Evolutionary conservation across 2,113 vertebrate genomes (phyloP).

Genomic region (Catagonus wagneri): DNA sequence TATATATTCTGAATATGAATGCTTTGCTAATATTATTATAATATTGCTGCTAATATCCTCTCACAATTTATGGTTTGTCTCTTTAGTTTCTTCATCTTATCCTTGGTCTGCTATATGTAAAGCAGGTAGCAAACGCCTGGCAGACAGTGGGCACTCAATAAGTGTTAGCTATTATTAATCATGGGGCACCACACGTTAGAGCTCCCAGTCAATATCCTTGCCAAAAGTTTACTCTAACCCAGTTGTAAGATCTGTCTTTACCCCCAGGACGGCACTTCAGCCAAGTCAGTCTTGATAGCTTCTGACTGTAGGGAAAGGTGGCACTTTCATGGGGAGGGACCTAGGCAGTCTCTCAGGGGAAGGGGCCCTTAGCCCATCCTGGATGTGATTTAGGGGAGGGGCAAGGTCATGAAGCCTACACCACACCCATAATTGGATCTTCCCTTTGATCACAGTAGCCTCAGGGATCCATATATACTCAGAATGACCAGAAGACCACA

Average conservation of each 20-base stretch:
- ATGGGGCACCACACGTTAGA: not conserved
- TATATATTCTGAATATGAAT: not conserved
- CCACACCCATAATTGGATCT: slow-evolving; percentile 23
- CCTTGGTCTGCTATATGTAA: not conserved
- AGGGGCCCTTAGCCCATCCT: not conserved
- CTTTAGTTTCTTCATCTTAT: not conserved
- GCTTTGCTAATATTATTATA: not conserved
- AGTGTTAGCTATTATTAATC: not conserved
- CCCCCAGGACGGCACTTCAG: not conserved
- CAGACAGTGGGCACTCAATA: not conserved
- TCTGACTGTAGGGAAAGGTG: not conserved
- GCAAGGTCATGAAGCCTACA: not conserved
- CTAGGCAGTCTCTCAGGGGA: not conserved
- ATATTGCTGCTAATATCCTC: not conserved
- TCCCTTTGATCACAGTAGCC: slow-evolving; percentile 37
- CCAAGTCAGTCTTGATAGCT: not conserved
- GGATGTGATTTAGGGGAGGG: not conserved
- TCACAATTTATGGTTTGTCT: not conserved
- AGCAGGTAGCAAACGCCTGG: not conserved
- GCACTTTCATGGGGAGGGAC: not conserved
- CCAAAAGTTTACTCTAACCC: not conserved
- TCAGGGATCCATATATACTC: not conserved
- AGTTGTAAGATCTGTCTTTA: not conserved
- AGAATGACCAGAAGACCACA: not conserved
- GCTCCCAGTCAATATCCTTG: not conserved